Conservation (phyloP, 2,797 vertebrate species). For the Anguilla anguilla region DNA sequence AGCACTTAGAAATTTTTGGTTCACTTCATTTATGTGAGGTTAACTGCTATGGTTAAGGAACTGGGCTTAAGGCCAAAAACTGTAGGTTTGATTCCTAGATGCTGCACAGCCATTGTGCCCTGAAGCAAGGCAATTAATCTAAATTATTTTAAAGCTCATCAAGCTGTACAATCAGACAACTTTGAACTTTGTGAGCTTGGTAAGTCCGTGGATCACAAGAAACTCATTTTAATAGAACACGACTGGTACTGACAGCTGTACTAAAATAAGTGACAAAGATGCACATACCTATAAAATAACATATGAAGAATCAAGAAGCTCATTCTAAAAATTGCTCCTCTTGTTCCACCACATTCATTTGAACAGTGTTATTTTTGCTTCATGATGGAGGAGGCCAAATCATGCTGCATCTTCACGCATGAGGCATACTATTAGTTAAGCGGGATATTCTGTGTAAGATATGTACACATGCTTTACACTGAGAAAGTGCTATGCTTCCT, state of each 20-base stretch:
- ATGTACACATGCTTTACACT: not conserved
- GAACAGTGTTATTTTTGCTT: not conserved
- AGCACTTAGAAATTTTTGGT: not conserved
- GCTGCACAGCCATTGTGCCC: not conserved
- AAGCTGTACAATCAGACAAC: not conserved
- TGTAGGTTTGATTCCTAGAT: not conserved
- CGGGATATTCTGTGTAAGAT: not conserved
- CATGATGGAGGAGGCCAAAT: not conserved
- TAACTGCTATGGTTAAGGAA: not conserved
- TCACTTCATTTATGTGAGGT: slow-evolving; percentile 11
- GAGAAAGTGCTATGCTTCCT: not conserved
- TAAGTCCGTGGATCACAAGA: not conserved
- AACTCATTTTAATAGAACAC: not conserved
- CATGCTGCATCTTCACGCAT: not conserved
- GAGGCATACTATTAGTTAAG: not conserved
- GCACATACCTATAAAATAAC: not conserved
- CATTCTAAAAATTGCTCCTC: not conserved
- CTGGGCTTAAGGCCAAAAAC: not conserved
- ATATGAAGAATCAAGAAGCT: not conserved
- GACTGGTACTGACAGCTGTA: not conserved
- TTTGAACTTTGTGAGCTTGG: not conserved
- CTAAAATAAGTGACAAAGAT: not conserved
- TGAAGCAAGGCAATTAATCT: not conserved
- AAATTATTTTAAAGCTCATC: not conserved
- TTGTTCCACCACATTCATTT: not conserved